phyloP scores from a whole-genome alignment of 2,888 invertebrate species.

The Drepanosiphum platanoidis region DNA sequence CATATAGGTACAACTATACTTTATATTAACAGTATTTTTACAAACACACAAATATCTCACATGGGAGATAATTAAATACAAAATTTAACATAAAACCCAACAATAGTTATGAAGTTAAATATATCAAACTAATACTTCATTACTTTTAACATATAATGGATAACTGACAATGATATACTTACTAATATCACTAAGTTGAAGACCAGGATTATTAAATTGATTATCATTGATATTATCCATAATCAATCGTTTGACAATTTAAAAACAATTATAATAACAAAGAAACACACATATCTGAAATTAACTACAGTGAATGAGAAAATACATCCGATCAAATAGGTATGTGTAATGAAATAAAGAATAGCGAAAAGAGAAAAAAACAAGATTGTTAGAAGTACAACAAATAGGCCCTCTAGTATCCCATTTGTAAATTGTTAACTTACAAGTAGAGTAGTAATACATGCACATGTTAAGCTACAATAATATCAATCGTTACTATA shows the following conservation, averaged over 20 bases:
- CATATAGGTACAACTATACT: too few species aligned
- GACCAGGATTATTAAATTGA: conserved; percentile 68
- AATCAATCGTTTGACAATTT: conserved; percentile 42
- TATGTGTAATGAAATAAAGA: neutral
- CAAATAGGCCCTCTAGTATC: neutral
- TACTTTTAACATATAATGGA: conserved; percentile 31
- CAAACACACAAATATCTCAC: too few species aligned
- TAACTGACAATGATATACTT: conserved; percentile 69
- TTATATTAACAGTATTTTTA: too few species aligned
- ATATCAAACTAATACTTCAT: too few species aligned
- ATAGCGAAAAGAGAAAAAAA: neutral
- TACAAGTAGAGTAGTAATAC: neutral
- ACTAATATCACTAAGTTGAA: conserved; percentile 84
- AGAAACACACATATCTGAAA: conserved; percentile 54
- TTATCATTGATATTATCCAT: conserved; percentile 65
- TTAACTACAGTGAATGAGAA: conserved; percentile 30
- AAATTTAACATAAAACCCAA: too few species aligned
- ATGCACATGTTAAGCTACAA: neutral
- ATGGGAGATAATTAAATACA: too few species aligned
- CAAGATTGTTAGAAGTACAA: neutral
- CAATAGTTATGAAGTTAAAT: too few species aligned
- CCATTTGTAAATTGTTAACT: neutral
- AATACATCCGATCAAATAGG: conserved; percentile 1
- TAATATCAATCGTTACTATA: neutral
- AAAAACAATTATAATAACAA: conserved; percentile 50